phyloP scores from a whole-genome alignment of 2,113 vertebrate genomes.

The Columbina picui region DNA sequence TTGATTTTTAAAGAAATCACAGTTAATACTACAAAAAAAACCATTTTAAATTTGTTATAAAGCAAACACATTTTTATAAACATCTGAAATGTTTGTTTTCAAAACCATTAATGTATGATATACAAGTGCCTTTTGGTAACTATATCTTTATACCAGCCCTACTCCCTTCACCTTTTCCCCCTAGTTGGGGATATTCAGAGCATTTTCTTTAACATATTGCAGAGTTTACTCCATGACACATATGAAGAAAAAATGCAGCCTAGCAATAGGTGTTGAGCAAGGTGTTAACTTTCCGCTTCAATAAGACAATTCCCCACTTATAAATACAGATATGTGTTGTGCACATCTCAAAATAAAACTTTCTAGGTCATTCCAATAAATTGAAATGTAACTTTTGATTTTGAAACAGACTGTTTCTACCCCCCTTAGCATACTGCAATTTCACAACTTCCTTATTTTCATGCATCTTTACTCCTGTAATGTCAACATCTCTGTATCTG shows the following conservation, averaged over 20 bases:
- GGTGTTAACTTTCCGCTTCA: not conserved
- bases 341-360: not conserved
- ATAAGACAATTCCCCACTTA: not conserved
- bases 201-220: not conserved
- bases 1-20: not conserved
- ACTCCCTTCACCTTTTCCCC: not conserved
- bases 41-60: not conserved
- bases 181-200: not conserved
- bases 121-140: not conserved
- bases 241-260: not conserved
- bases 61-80: not conserved
- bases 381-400: not conserved
- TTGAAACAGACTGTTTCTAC: not conserved
- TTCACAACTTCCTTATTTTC: not conserved
- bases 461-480: not conserved
- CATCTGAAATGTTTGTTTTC: not conserved
- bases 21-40: not conserved
- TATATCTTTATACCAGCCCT: not conserved
- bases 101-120: not conserved
- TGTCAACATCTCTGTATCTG: not conserved
- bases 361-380: not conserved
- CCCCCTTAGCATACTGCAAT: not conserved
- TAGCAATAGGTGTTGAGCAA: not conserved
- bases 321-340: not conserved
- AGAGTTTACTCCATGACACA: not conserved